Percentiles rank a stretch among this genome's conserved stretches.
Conservation (phyloP, 2,113 vertebrate genomes). For the Nothobranchius kuhntae region DNA sequence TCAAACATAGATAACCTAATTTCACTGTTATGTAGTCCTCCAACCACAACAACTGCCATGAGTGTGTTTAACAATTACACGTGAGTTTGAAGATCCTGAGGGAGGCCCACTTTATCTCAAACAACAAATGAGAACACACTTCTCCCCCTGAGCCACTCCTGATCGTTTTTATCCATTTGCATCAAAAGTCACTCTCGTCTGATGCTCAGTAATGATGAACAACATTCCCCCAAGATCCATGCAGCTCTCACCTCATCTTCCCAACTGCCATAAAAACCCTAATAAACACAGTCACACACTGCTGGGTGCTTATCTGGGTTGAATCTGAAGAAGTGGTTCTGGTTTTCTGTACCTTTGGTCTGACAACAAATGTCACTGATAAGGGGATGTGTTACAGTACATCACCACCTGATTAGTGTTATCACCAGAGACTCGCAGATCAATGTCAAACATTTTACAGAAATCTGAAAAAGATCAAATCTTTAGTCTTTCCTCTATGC, state of each 20-base stretch:
- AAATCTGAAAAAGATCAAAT: background rate
- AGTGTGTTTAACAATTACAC: too few species aligned
- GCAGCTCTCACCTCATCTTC: background rate
- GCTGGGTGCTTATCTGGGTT: background rate
- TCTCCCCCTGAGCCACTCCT: background rate
- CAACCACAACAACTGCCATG: too few species aligned
- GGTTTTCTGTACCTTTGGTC: background rate
- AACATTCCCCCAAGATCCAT: background rate
- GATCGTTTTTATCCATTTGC: constrained; percentile 6
- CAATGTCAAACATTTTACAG: constrained; percentile 25
- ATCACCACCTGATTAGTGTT: constrained; percentile 36
- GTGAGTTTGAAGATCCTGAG: too few species aligned
- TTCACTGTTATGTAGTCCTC: too few species aligned
- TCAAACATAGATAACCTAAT: too few species aligned
- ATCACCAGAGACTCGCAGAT: constrained; percentile 27
- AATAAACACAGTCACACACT: background rate
- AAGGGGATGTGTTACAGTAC: constrained; percentile 4
- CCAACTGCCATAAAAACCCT: constrained; percentile 2
- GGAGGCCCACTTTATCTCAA: background rate
- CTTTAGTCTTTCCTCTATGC: too few species aligned
- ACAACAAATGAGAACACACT: background rate
- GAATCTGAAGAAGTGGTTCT: constrained; percentile 2
- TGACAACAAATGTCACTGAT: constrained; percentile 9
- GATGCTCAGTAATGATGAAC: background rate
- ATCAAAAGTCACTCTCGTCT: background rate